Conservation (phyloP, 2,888 invertebrate genomes). For the Pachycephus smyrnensis region DNA sequence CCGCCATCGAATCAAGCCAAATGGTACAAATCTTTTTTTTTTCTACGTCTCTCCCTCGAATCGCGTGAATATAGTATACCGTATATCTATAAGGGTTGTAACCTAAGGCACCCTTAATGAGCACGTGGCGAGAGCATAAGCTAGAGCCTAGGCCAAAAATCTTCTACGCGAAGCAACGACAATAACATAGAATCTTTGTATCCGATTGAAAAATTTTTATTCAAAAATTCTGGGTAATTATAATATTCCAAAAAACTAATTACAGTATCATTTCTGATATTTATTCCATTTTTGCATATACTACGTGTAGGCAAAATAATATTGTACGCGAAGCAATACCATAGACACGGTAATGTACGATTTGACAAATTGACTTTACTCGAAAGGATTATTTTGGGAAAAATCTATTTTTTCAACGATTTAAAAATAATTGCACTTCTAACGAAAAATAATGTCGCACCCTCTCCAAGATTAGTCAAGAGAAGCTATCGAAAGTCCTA, state of each 20-base stretch:
- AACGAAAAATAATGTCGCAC: background rate
- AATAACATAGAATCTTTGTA: background rate
- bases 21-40: conserved; percentile 53
- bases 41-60: background rate
- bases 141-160: background rate
- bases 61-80: background rate
- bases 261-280: no score
- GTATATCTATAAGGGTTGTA: background rate
- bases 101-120: background rate
- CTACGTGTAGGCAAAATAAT: no score
- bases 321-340: no score
- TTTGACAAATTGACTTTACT: no score
- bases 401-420: background rate
- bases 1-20: conserved; percentile 39
- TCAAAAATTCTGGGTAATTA: no score
- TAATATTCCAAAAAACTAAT: no score
- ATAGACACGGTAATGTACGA: no score
- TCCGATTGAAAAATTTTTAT: background rate
- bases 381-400: no score
- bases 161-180: background rate
- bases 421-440: background rate
- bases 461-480: background rate
- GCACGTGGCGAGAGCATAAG: background rate
- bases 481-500: background rate
- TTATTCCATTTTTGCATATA: no score